Evolutionary conservation across 2,888 invertebrate species (phyloP), one percentile per base, ranked within the genome.

Genomic region (Drosophila bunnanda): DNA sequence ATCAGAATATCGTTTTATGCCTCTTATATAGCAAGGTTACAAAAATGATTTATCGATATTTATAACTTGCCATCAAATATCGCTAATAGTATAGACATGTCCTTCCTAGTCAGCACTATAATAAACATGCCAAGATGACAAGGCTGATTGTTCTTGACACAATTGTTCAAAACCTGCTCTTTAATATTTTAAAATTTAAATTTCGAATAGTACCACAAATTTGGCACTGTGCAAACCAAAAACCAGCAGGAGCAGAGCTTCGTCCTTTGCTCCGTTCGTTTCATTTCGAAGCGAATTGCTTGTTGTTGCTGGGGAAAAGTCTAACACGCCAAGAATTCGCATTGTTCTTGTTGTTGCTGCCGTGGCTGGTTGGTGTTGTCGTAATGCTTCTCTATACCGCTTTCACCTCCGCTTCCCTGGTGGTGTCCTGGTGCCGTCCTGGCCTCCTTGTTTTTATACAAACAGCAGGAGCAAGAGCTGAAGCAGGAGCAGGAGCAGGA

Each of bases 271-370:
- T 79, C 50, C 79, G 73, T 78, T 79, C 86, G 77, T 81, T 79
- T 79, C 80, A 77, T 81, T 79, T 73, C 74, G 44, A 66, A 79
- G 61, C 73, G 85, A 77, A 84, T 75, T 61, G 71, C 65, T 61
- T 55, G 58, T 69, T 75, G 76, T 76, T 75, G 71, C 76, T 64
- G 64, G 50, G 65, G 65, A 55, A 85, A 88, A 83, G 86, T 83
- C 83, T 88, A 88, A 88, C 83, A 83, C 87, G 87, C 88, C 81
- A 83, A 88, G 88, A 83, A 83, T 83, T 75, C 88, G 70, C 74
- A 76, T 69, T 82, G 88, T 79, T 79, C 78, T 80, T 79, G 68
- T 75, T 82, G 81, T 59, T 61, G 28, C 56, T 60, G 61, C 48
- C 32, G 39, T 67, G 46, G 50, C 50, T 50, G 50, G 50, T 67